Evolutionary conservation across 30 jellyfish, hydroid and myxozoan species (phyloP).

Genomic region (Rhopilema esculentum): DNA sequence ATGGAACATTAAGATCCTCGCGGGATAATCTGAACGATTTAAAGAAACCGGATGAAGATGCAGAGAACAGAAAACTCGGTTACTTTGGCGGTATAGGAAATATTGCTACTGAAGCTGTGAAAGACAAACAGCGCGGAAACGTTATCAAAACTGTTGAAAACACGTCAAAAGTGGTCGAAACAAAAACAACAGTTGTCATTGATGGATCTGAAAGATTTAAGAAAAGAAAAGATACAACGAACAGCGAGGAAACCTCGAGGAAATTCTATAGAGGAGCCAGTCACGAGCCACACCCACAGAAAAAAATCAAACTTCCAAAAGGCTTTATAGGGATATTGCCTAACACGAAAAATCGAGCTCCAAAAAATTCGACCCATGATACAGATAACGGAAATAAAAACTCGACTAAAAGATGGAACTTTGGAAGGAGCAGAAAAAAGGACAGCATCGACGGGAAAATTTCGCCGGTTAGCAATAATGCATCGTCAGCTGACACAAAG

Average conservation of each 20-base stretch:
- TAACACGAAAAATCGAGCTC: conserved; percentile 17
- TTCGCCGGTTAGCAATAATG: neutral
- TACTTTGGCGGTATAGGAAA: neutral
- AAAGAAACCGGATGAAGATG: neutral
- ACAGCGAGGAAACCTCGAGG: neutral
- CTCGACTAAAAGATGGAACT: neutral
- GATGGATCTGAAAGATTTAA: conserved; percentile 12
- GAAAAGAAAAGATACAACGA: neutral
- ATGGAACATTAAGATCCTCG: conserved; percentile 53
- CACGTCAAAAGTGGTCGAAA: neutral
- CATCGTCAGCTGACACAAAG: conserved; percentile 4
- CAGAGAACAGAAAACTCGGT: neutral
- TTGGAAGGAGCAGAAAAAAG: neutral
- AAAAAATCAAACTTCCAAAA: conserved; percentile 60
- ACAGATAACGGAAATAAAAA: neutral
- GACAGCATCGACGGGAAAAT: neutral
- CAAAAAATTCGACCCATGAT: neutral
- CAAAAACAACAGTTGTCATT: neutral
- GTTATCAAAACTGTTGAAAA: neutral
- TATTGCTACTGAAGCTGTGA: neutral
- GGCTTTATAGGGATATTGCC: conserved; percentile 66
- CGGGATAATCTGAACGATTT: conserved; percentile 32
- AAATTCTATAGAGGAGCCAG: neutral
- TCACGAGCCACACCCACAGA: conserved; percentile 50
- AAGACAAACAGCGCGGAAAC: neutral